Base-by-base conservation (phyloP, 1,140 invertebrate species). In the Lanistes nyassanus region DNA sequence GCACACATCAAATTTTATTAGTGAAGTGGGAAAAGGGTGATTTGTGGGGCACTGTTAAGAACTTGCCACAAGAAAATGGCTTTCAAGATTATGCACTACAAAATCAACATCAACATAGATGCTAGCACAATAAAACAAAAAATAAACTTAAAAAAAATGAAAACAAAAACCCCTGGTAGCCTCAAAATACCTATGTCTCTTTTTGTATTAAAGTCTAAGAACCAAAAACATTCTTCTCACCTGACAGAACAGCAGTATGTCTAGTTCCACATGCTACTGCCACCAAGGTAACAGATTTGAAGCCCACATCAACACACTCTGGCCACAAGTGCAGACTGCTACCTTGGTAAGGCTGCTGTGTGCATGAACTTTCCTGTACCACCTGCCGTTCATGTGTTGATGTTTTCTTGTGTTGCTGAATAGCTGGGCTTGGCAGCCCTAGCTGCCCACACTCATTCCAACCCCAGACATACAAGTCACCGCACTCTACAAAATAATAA, bases 361-460 rank as follows among this genome's bases (percentile, higher is more conserved):
- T n/a, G 7, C n/a, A 1, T n/a, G 1, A 1, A 4, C 23, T 7
- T 31, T 60, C n/a, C 56, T 60, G 6, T 23, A 26, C 9, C 29
- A 19, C 13, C 56, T 60, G 3, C 3, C 29, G 23, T 60, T 31
- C 51, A 53, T 23, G 51, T 13, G 13, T 13, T 13, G 13, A 53
- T 13, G 23, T n/a, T n/a, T n/a, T n/a, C n/a, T n/a, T 60, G 7
- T 60, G 9, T 31, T 60, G n/a, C 6, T 60, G 56, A 11, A 60
- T 31, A 23, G n/a, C 62, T 9, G 62, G 62, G 36, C 62, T 31
- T 1, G 62, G 62, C n/a, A 64, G 62, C 34, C 62, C 62, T 19
- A 64, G 62, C 19, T 64, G 62, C 19, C 62, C 62, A 34, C n/a
- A 31, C 34, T 64, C 62, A 64, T 64, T 64, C 62, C 62, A 64